Evolutionary conservation across 2,888 invertebrate species (phyloP).

Genomic region (Deilephila elpenor): DNA sequence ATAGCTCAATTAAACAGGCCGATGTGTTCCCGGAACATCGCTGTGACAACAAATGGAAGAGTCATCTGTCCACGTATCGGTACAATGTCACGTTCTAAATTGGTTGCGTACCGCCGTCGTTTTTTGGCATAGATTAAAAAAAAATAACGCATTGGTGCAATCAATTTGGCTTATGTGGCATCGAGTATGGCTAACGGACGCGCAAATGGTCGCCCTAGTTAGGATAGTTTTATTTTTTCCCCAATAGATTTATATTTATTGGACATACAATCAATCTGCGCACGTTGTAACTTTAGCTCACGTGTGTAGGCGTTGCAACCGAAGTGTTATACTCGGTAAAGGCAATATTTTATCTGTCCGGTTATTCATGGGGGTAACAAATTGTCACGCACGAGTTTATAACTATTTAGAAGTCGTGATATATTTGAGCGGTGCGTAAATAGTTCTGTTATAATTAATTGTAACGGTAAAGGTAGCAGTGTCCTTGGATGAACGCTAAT

Average conservation of each 20-base stretch:
- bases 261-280: conserved; percentile 20
- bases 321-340: not conserved
- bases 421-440: too few relatives aligned
- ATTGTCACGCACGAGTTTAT: too few relatives aligned
- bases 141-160: conserved; percentile 51
- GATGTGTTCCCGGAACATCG: conserved; percentile 60
- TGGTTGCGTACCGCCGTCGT: conserved; percentile 62
- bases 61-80: conserved; percentile 65
- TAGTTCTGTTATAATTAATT: not conserved
- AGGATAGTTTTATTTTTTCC: conserved; percentile 18
- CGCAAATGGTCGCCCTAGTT: conserved; percentile 21
- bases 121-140: conserved; percentile 57
- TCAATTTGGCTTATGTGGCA: conserved; percentile 54
- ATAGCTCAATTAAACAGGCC: conserved; percentile 78
- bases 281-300: conserved; percentile 13
- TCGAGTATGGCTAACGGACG: conserved; percentile 29
- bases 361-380: not conserved
- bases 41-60: conserved; percentile 51
- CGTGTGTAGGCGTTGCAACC: conserved; percentile 3
- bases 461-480: not conserved
- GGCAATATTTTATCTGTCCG: conserved; percentile 5
- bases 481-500: not conserved
- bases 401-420: too few relatives aligned
- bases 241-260: conserved; percentile 25
- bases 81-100: conserved; percentile 73